Evolutionary conservation across 2,888 invertebrate genomes (phyloP).

Genomic region (Reticulitermes lucifugus): DNA sequence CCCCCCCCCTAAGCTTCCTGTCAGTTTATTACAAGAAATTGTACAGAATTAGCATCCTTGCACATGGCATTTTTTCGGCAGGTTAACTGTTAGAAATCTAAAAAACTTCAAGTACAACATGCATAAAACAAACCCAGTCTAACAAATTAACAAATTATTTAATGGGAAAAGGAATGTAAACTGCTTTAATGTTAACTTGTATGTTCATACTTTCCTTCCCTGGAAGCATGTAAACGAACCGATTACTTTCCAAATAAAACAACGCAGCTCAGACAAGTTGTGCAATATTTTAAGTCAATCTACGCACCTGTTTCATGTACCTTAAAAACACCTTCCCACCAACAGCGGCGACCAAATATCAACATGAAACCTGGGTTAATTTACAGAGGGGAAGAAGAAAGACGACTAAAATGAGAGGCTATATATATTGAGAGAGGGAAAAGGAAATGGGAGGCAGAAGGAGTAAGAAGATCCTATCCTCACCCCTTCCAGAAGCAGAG

Average conservation of each 20-base stretch:
- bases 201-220: neutral
- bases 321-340: neutral
- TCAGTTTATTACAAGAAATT: too few relatives aligned
- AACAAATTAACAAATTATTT: neutral
- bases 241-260: neutral
- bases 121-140: neutral
- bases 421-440: neutral
- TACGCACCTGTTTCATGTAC: neutral
- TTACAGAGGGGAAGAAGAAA: neutral
- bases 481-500: neutral
- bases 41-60: too few relatives aligned
- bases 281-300: neutral
- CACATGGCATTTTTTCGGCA: too few relatives aligned
- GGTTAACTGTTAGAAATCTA: too few relatives aligned
- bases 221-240: neutral
- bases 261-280: neutral
- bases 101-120: too few relatives aligned
- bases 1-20: too few relatives aligned
- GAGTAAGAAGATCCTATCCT: neutral
- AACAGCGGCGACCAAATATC: neutral
- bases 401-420: neutral
- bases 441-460: neutral
- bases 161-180: neutral
- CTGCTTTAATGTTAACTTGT: neutral
- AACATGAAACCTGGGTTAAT: neutral